Evolutionary conservation across 2,113 vertebrate species (phyloP), one percentile per base, ranked within the genome.

Genomic region (Elephantulus edwardii): DNA sequence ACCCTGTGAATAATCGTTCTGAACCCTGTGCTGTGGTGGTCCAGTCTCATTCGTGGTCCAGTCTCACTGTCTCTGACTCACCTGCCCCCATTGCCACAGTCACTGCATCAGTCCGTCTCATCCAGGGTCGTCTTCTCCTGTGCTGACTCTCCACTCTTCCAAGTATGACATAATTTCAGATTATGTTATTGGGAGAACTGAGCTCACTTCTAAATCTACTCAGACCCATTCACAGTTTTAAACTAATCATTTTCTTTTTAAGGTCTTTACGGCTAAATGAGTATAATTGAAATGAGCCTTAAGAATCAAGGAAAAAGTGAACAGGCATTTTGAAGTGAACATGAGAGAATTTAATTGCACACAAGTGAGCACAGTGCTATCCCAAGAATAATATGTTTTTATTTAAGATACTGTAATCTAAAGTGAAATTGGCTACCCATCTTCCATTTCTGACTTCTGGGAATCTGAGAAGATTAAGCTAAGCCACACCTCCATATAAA

Each of bases 251-350:
- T 0, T 26, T 8, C 19, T 2, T 71, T 26, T 30, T 16, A 91
- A 68, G 4, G 24, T 9, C 24, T 82, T 66, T 52, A 44, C 24
- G 8, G 12, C 11, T 52, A 64, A 72, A 66, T 74, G 79, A 79
- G 11, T 12, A 38, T 42, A 35, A 70, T 5, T 75, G 40, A 54
- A 68, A 62, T 68, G 3, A 28, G 44, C 0, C 8, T 50, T 44
- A 79, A 52, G n/a, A 85, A 80, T 92, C 78, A 91, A 13, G 11
- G 52, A 71, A 35, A 50, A 54, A 56, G 74, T 28, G 7, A 24
- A 70, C 10, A 56, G 8, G 2, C 38, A 26, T 68, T 81, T 74
- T 35, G 9, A 86, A 85, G 14, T 38, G 5, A 44, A 52, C 17
- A 19, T 13, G 48, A 44, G 13, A 48, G 75, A 92, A 38, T 35